Evolutionary conservation across 2,113 vertebrate genomes (phyloP), one percentile per base, ranked within the genome.

Genomic region (Thunnus maccoyii): DNA sequence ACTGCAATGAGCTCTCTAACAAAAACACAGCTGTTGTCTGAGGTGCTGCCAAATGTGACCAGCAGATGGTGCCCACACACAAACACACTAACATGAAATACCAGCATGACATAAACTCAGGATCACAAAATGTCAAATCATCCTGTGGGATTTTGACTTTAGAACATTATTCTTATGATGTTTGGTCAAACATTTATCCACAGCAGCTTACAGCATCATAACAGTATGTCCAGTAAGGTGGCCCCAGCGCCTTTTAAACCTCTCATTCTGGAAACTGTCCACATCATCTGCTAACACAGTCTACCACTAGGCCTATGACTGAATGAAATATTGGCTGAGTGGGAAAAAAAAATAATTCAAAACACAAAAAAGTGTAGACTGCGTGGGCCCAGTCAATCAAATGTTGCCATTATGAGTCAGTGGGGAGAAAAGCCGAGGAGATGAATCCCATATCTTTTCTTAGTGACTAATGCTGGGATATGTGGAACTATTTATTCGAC

Each of bases 41-140:
- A 79, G 36, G 60, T 64, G 46, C 32, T 82, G 78, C 82, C 76
- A 83, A 82, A 82, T 69, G 27, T 72, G 81, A 77, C 88, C 93
- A 92, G 86, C 83, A 94, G 93, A 85, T 91, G 92, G 93, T 47
- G 74, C 87, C 61, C 17, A 48, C 8, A 0, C 64, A 68, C 69
- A 80, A 47, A 63, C 8, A 72, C 63, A 50, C 8, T 0, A 16
- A 51, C 7, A 8, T 18, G 16, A 50, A 62, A 50, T 14, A 44
- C 15, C 3, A 13, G 41, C 10, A 41, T 1, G 7, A 32, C 18
- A 22, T 22, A 15, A 60, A 78, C 10, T 72, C 44, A 68, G 57
- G 32, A 51, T 25, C 30, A 50, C 30, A 50, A 2, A 41, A 22
- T 22, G 22, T 22, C 22, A 22, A 22, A 58, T 44, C 5, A 54